phyloP scores from a whole-genome alignment of 2,113 vertebrate genomes.

The Chlamydotis undulata region DNA sequence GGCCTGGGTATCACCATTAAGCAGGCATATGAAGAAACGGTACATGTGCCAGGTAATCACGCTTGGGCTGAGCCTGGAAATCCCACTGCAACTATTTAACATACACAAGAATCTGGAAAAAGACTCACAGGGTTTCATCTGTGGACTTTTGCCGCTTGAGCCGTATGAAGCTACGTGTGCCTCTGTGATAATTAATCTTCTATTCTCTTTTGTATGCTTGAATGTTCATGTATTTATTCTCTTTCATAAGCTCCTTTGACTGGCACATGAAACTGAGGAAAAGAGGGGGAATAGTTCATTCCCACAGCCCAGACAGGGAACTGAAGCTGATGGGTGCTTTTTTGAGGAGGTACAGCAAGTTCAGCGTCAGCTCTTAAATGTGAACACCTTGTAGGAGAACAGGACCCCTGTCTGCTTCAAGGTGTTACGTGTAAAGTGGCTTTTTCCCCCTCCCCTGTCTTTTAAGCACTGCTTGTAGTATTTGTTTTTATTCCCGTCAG shows the following conservation, averaged over 20 bases:
- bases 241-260: neutral
- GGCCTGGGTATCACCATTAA: neutral
- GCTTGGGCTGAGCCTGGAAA: neutral
- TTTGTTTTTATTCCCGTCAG: neutral
- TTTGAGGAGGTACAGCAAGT: neutral
- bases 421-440: neutral
- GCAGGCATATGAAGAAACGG: neutral
- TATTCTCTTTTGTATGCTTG: neutral
- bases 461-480: neutral
- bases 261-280: neutral
- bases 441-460: too few species aligned
- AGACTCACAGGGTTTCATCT: neutral
- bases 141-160: neutral
- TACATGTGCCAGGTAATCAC: neutral
- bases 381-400: neutral
- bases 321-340: neutral
- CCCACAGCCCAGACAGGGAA: neutral
- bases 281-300: neutral
- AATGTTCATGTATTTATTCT: neutral
- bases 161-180: neutral
- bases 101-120: neutral
- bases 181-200: slow-evolving; percentile 7
- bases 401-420: neutral
- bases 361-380: neutral
- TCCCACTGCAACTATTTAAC: neutral